These are phyloP conservation scores for Macrophya annulata DNA, from an alignment of 2,888 invertebrate genomes.

Conservation along the genomic window DNA sequence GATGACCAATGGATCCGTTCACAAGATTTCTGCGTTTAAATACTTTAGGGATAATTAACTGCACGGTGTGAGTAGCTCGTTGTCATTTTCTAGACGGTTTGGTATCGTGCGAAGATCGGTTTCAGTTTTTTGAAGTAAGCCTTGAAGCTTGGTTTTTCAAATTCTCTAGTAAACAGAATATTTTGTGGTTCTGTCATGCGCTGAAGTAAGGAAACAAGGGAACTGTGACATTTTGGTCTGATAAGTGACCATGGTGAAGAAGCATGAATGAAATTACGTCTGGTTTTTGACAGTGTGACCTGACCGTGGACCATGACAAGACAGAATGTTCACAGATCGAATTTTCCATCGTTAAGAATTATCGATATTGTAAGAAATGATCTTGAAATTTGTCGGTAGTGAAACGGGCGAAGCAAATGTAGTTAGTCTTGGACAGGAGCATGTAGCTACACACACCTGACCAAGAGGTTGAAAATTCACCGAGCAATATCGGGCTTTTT, in stretches of 20 bases:
- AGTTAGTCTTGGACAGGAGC: not conserved
- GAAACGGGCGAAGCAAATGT: conserved; percentile 17
- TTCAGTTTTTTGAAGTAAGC: no score
- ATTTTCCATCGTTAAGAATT: not conserved
- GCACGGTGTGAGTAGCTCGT: conserved; percentile 36
- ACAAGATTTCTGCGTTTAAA: not conserved
- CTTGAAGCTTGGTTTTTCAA: not conserved
- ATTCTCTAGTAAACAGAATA: not conserved
- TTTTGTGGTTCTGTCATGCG: no score
- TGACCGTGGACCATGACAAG: not conserved
- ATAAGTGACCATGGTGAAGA: not conserved
- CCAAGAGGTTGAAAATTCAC: conserved; percentile 49
- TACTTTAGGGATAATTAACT: conserved; percentile 15
- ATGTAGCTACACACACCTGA: not conserved
- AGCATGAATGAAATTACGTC: not conserved
- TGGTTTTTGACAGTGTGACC: not conserved
- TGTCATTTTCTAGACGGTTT: no score
- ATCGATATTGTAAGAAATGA: not conserved
- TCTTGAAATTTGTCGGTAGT: not conserved
- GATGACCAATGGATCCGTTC: not conserved
- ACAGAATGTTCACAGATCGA: not conserved
- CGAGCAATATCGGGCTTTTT: conserved; percentile 43
- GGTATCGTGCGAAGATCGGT: no score
- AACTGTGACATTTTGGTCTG: not conserved
- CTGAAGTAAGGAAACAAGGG: not conserved